Conservation (phyloP, 2,113 vertebrate genomes). For the Pseudorhombus dupliciocellatus region DNA sequence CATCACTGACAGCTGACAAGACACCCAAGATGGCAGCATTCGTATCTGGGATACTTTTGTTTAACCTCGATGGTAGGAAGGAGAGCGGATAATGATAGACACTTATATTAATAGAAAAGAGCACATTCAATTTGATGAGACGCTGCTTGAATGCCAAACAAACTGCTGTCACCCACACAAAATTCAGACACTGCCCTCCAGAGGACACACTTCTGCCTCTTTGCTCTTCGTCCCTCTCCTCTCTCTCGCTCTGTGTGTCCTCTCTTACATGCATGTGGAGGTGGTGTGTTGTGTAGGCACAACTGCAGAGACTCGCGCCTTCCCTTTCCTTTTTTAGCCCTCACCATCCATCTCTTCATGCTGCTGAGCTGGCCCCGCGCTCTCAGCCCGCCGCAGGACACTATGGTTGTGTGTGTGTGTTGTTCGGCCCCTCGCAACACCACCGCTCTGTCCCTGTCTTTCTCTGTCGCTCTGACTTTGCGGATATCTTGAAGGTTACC, state of each 20-base stretch:
- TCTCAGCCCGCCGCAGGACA: constrained; percentile 17
- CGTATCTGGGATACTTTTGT: too few species aligned
- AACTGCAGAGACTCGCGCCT: constrained; percentile 34
- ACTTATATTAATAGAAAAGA: constrained; percentile 8
- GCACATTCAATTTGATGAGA: not conserved
- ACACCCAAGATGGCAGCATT: too few species aligned
- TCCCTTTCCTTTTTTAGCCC: constrained; percentile 45
- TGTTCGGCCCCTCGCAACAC: constrained; percentile 1
- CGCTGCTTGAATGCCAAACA: not conserved
- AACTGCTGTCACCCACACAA: not conserved
- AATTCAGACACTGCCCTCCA: constrained; percentile 5
- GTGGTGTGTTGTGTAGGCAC: constrained; percentile 30
- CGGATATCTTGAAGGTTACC: constrained; percentile 55
- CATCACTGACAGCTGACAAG: too few species aligned
- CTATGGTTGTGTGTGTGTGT: not conserved
- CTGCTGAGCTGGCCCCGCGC: constrained; percentile 37
- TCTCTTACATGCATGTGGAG: constrained; percentile 10
- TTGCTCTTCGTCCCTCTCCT: not conserved
- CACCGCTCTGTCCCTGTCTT: not conserved
- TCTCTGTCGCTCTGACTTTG: constrained; percentile 50
- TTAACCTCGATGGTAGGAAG: too few species aligned
- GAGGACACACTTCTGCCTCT: constrained; percentile 1
- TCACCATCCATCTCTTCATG: constrained; percentile 44
- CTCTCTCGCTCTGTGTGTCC: constrained; percentile 18
- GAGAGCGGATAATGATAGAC: not conserved